Evolutionary conservation across 2,797 vertebrate genomes (phyloP), one percentile per base, ranked within the genome.

Genomic region (Parotocinclus haroldoi): DNA sequence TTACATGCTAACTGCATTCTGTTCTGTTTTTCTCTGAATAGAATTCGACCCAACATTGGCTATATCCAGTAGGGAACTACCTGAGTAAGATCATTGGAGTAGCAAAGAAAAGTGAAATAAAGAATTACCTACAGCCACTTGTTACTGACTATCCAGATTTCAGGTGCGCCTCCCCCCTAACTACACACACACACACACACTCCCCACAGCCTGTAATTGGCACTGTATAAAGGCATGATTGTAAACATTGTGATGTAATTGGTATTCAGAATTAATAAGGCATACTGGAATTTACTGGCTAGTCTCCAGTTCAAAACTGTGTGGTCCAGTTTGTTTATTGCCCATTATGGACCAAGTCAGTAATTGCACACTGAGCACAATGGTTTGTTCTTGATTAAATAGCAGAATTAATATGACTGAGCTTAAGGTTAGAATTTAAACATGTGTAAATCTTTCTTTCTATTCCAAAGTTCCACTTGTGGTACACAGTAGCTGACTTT

Each of bases 141-240:
- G 78, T 91, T 57, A 12, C 68, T 11, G 82, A 88, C 69, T 95
- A 92, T 71, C 93, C 93, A 0, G 95, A 98, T 78, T 86, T 95
- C 82, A 91, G 92, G 95, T 97, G 53, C 0, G 68, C 1, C 1
- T 6, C 9, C n/a, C 19, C 39, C n/a, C n/a, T n/a, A n/a, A n/a
- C n/a, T n/a, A n/a, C n/a, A n/a, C n/a, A n/a, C n/a, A n/a, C n/a
- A n/a, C n/a, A n/a, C n/a, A n/a, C 37, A 39, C 6, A 51, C 6
- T 50, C 7, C 14, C 38, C 13, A 62, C 14, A 11, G 9, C 9
- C 42, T 44, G 42, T 11, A 46, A 27, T 27, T 27, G 27, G 27
- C 27, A 27, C 27, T 27, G 27, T 27, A 27, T 27, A 27, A 27
- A 27, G 27, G 27, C 27, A 5, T 27, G 27, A 27, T 27, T 27